Evolutionary conservation across 2,888 invertebrate genomes (phyloP).

Genomic region (Melanchra persicariae): DNA sequence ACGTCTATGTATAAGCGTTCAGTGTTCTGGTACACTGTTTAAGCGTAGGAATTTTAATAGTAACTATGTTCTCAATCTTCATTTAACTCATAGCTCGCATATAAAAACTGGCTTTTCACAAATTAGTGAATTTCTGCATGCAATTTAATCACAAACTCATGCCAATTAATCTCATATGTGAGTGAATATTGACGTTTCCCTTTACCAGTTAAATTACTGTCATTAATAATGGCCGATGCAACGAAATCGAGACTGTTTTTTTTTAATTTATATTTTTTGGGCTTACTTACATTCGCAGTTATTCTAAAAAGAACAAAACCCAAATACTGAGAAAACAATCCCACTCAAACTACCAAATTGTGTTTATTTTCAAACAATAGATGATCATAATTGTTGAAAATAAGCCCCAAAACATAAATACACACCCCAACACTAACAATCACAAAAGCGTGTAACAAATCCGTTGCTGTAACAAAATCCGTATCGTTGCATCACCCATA

Average conservation of each 20-base stretch:
- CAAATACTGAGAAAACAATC: neutral
- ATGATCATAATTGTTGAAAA: neutral
- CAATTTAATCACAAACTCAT: constrained; percentile 74
- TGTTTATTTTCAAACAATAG: neutral
- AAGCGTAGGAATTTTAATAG: neutral
- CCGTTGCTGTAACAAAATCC: constrained; percentile 25
- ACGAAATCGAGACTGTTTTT: constrained; percentile 7
- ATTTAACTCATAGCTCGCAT: neutral
- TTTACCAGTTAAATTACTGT: constrained; percentile 26
- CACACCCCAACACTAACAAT: constrained; percentile 20
- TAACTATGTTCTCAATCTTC: neutral
- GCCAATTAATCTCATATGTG: constrained; percentile 64
- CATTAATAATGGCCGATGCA: constrained; percentile 33
- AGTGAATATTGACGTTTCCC: constrained; percentile 27
- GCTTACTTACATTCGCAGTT: neutral
- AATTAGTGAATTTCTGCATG: constrained; percentile 60
- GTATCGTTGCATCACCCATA: constrained; percentile 56
- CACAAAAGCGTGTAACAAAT: constrained; percentile 12
- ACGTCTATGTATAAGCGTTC: neutral
- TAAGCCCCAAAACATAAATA: constrained; percentile 3
- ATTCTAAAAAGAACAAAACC: neutral
- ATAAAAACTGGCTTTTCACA: neutral
- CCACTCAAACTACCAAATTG: neutral
- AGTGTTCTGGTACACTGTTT: neutral
- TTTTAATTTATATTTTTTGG: neutral